Evolutionary conservation across 2,888 invertebrate species (phyloP), one percentile per base, ranked within the genome.

Genomic region (Sarcophaga carnaria): DNA sequence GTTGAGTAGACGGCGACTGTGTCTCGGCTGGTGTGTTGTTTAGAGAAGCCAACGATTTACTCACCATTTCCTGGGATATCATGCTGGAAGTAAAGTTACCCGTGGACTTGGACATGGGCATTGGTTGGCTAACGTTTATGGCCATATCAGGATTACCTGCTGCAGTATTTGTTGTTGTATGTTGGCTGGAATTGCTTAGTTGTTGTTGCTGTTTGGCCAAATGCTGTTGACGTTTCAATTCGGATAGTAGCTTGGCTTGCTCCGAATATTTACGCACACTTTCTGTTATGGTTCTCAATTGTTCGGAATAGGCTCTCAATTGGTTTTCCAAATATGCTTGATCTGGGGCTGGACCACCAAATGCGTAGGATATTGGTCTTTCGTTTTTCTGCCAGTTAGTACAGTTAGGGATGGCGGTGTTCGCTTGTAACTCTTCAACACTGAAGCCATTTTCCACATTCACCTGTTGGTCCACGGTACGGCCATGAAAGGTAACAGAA

Each of bases 231-330:
- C 93, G 91, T 79, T 93, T 93, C 2, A 93, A 80, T 87, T 93
- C 93, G 0, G 93, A 93, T 4, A 93, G 88, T 5, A 93, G 84
- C 85, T 93, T 93, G 1, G 93, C 93, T 82, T 93, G 93, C 81
- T 93, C 93, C 3, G 93, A 93, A 86, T 93, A 93, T 83, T 93
- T 93, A 4, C 93, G 90, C 37, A 93, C 93, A 88, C 93, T 93
- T 83, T 93, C 93, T 0, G 93, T 93, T 20, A 93, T 93, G 60
- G 93, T 93, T 22, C 93, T 90, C 45, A 93, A 86, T 76, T 93
- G 93, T 77, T 93, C 93, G 8, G 93, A 93, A 69, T 93, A 93
- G 17, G 93, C 93, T 63, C 93, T 89, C 69, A 93, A 80, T 85
- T 93, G 93, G 80, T 93, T 93, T 88, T 93, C 93, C n/a, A 93